Evolutionary conservation across 2,888 invertebrate genomes (phyloP).

Genomic region (Dromius quadrimaculatus): DNA sequence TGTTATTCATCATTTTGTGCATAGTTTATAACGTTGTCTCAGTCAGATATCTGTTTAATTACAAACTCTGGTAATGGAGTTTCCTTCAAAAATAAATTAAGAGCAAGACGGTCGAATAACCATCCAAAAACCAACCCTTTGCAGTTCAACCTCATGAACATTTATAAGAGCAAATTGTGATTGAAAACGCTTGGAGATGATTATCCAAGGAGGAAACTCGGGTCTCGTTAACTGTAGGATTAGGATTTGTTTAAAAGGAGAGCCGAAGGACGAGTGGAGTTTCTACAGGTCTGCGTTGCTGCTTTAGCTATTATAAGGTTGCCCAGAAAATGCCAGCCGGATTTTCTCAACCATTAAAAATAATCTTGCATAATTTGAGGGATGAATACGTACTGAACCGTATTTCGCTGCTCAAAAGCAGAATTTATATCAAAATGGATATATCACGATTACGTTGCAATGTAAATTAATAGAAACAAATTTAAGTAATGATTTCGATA

Average conservation of each 20-base stretch:
- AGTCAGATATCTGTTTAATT: constrained; percentile 21
- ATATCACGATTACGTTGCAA: too few relatives aligned
- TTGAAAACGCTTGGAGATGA: constrained; percentile 33
- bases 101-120: background rate
- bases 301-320: constrained; percentile 23
- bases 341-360: constrained; percentile 36
- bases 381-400: too few relatives aligned
- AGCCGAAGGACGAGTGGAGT: too few relatives aligned
- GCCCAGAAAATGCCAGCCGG: constrained; percentile 3
- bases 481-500: too few relatives aligned
- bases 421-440: too few relatives aligned
- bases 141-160: constrained; percentile 8
- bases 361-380: constrained; percentile 26
- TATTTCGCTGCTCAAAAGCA: too few relatives aligned
- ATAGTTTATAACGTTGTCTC: constrained; percentile 2
- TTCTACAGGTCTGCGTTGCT: constrained; percentile 2
- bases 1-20: constrained; percentile 18
- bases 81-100: constrained; percentile 28
- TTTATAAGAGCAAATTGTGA: constrained; percentile 38
- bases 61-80: constrained; percentile 26
- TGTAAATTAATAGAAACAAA: too few relatives aligned
- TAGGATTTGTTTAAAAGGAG: constrained; percentile 35
- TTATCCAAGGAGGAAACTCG: background rate
- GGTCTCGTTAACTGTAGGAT: constrained; percentile 28
- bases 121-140: constrained; percentile 5